A percentile compares a stretch with the other conserved stretches of the same genome.
Conservation (phyloP, 2,113 vertebrate species). For the Tauraco erythrolophus region DNA sequence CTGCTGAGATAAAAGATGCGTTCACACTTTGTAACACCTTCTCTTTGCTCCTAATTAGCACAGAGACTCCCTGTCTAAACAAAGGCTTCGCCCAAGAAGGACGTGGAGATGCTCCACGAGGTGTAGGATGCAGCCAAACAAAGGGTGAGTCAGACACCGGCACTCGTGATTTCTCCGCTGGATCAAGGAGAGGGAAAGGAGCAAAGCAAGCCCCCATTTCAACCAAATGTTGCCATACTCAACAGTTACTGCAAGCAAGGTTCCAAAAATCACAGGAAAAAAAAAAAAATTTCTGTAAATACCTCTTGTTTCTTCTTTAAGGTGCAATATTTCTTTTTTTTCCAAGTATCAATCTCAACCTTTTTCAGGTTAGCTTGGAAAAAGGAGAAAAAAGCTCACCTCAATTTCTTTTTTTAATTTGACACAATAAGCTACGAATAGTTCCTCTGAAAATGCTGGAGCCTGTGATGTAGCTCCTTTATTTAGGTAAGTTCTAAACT, state of each 20-base stretch:
- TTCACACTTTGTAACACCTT: not conserved
- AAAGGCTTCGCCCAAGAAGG: not conserved
- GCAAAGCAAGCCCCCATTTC: not conserved
- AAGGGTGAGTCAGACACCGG: slow-evolving; percentile 27
- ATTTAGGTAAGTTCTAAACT: not conserved
- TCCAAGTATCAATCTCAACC: not conserved
- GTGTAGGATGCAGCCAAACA: slow-evolving; percentile 20
- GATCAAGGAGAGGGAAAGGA: slow-evolving; percentile 3
- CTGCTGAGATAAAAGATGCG: not conserved
- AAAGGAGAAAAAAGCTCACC: not conserved
- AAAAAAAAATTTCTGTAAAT: not conserved
- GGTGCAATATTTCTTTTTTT: not conserved
- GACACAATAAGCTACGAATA: not conserved
- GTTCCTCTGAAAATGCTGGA: not conserved
- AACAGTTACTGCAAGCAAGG: not conserved
- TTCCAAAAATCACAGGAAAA: not conserved
- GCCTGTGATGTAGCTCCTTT: not conserved
- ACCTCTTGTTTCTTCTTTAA: not conserved
- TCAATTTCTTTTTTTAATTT: not conserved
- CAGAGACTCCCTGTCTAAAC: slow-evolving; percentile 11
- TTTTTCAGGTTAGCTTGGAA: not conserved
- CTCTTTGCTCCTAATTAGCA: slow-evolving; percentile 10
- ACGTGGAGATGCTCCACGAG: slow-evolving; percentile 1
- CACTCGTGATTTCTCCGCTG: not conserved
- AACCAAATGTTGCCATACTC: not conserved